These are phyloP conservation scores for Oreocharis arfaki DNA, from an alignment of 2,113 vertebrate genomes.

Conservation along the genomic window DNA sequence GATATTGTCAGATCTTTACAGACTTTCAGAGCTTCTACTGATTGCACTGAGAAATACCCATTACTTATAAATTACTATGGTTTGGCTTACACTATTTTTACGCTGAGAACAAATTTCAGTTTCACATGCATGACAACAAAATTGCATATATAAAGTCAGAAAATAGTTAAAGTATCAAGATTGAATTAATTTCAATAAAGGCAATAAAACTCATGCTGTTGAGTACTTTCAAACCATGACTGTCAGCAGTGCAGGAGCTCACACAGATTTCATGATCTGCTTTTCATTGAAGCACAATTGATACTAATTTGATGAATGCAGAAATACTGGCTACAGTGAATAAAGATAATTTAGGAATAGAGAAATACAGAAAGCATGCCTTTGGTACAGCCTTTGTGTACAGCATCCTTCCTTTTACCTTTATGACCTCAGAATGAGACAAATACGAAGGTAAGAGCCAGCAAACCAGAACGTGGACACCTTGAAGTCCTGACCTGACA, in stretches of 20 bases:
- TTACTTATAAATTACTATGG: background rate
- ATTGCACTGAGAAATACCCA: background rate
- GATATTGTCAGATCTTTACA: background rate
- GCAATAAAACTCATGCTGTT: background rate
- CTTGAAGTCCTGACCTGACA: background rate
- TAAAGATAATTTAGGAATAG: background rate
- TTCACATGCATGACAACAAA: background rate
- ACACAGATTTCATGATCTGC: background rate
- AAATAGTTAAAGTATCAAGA: background rate
- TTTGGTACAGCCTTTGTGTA: background rate
- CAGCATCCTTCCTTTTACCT: background rate
- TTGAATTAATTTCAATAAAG: background rate
- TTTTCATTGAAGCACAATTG: constrained; percentile 3
- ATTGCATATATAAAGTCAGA: background rate
- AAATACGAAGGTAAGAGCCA: background rate
- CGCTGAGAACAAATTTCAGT: background rate
- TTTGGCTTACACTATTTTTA: background rate
- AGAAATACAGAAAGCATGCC: background rate
- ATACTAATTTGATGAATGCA: background rate
- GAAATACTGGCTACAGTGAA: background rate
- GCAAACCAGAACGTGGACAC: background rate
- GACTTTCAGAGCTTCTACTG: background rate
- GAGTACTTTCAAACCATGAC: background rate
- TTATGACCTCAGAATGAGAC: background rate
- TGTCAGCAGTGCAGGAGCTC: background rate